A percentile compares a stretch with the other conserved stretches of the same genome.
Evolutionary conservation across 2,113 vertebrate species (phyloP).

Genomic region (Lathamus discolor): DNA sequence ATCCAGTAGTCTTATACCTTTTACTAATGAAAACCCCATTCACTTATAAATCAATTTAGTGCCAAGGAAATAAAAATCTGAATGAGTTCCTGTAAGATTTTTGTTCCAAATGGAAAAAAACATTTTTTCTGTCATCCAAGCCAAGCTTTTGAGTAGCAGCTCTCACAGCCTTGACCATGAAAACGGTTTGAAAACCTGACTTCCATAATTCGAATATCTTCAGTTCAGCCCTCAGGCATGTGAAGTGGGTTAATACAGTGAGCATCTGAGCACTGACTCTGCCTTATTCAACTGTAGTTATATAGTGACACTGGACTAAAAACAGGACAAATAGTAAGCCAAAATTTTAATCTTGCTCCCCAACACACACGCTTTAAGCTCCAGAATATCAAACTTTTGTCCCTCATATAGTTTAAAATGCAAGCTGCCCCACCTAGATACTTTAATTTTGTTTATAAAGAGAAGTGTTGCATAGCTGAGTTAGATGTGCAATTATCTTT

Average conservation of each 20-base stretch:
- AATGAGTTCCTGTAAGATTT: neutral
- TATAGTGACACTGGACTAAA: neutral
- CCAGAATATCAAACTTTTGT: neutral
- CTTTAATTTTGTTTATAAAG: neutral
- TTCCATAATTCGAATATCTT: neutral
- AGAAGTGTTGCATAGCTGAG: neutral
- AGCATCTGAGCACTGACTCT: neutral
- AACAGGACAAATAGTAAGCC: neutral
- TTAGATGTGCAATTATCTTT: neutral
- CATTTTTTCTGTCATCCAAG: neutral
- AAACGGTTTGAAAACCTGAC: neutral
- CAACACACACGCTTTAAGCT: neutral
- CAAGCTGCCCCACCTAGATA: neutral
- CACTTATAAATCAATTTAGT: neutral
- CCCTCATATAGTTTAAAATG: neutral
- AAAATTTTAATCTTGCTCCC: neutral
- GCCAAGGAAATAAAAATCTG: neutral
- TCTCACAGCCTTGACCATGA: neutral
- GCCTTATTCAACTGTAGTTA: neutral
- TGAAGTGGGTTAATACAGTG: neutral
- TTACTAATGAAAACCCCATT: neutral
- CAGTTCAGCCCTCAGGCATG: neutral
- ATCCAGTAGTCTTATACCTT: neutral
- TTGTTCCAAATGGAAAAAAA: neutral
- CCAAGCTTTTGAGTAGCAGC: neutral